Conservation (phyloP, 2,888 invertebrate genomes). For the Elaeidobius kamerunicus region DNA sequence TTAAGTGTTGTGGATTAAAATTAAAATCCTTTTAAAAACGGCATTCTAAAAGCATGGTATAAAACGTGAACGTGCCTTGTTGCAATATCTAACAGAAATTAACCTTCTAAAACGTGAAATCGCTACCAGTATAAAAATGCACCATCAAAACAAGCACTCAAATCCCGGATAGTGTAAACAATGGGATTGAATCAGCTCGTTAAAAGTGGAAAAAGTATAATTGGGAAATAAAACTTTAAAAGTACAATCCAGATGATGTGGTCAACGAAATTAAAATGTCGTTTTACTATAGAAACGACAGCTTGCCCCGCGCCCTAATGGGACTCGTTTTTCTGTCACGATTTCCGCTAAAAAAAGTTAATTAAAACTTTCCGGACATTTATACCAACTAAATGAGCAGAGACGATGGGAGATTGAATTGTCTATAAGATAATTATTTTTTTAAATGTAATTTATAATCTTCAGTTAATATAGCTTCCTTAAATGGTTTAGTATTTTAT, state of each 20-base stretch:
- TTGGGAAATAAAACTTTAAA: constrained; percentile 14
- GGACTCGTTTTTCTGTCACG: neutral
- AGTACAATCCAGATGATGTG: constrained; percentile 8
- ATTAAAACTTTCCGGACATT: neutral
- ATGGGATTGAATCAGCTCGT: constrained; percentile 9
- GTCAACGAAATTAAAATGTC: constrained; percentile 6
- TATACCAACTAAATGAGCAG: neutral
- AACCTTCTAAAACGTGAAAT: constrained; percentile 1
- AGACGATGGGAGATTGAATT: neutral
- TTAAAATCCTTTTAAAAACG: neutral
- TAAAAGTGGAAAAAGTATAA: constrained; percentile 13
- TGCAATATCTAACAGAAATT: constrained; percentile 6
- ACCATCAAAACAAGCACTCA: constrained; percentile 11
- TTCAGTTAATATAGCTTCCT: too few species aligned
- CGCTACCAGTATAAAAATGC: neutral
- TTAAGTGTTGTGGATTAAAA: neutral
- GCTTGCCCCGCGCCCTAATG: neutral
- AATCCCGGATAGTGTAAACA: constrained; percentile 11
- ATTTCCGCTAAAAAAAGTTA: constrained; percentile 1
- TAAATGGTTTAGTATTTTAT: too few species aligned
- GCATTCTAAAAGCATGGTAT: neutral
- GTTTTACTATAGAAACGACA: neutral
- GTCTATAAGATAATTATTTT: too few species aligned
- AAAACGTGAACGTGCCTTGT: neutral
- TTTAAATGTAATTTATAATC: too few species aligned